These are phyloP conservation scores for Passer montanus DNA, from an alignment of 2,113 vertebrate genomes.

Conservation along the genomic window DNA sequence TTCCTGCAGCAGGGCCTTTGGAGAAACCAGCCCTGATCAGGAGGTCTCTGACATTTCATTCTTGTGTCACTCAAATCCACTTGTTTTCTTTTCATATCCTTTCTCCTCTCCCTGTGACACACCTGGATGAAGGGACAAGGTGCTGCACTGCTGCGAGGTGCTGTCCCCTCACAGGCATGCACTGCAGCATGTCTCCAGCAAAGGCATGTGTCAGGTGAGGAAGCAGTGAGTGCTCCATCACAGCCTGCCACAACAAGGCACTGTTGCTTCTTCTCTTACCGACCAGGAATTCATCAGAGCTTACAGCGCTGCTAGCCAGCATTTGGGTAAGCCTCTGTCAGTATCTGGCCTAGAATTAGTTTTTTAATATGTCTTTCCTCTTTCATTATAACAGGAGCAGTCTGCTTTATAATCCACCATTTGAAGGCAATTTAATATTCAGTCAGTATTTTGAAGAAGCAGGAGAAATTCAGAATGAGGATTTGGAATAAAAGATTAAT, in stretches of 20 bases:
- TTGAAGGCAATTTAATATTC: constrained; percentile 8
- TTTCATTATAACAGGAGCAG: neutral
- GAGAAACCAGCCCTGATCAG: neutral
- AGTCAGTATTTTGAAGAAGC: constrained; percentile 56
- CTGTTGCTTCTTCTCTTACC: neutral
- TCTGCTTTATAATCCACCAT: neutral
- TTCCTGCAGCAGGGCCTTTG: neutral
- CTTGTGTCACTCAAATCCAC: neutral
- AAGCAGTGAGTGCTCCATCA: neutral
- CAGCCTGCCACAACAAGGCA: neutral
- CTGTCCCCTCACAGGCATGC: neutral
- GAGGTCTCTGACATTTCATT: neutral
- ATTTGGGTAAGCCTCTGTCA: neutral
- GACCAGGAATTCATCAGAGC: neutral
- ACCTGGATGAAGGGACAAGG: neutral
- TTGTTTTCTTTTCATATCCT: neutral
- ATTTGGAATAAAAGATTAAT: neutral
- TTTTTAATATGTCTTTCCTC: constrained; percentile 4
- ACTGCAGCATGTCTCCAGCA: neutral
- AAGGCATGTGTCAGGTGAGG: neutral
- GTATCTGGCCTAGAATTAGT: constrained; percentile 6
- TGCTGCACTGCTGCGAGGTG: rapidly evolving
- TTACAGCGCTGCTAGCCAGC: neutral
- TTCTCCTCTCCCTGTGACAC: neutral
- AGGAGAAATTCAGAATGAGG: neutral